These are phyloP conservation scores for Sarotherodon lohbergeri DNA, from an alignment of 2,113 vertebrate species.

Conservation along the genomic window DNA sequence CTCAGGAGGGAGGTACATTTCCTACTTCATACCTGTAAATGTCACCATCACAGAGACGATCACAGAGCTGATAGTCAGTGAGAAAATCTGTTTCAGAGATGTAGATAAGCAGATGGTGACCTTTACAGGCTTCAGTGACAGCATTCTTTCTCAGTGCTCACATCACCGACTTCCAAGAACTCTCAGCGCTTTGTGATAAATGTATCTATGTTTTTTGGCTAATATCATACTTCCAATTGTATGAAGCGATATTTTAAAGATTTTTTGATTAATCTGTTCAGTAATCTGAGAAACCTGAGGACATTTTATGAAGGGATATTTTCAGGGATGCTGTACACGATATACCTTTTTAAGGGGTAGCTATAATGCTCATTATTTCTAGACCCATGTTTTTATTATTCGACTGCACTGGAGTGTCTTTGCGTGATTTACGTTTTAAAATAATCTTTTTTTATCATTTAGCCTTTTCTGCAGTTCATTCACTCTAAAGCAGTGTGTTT, in stretches of 20 bases:
- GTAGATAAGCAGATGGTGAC: not conserved
- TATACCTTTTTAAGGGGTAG: not conserved
- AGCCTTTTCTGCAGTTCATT: not conserved
- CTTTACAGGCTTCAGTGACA: not conserved
- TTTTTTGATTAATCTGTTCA: not conserved
- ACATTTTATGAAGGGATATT: not conserved
- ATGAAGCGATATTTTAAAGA: not conserved
- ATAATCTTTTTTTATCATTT: not conserved
- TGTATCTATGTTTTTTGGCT: not conserved
- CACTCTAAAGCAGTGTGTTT: not conserved
- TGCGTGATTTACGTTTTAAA: not conserved
- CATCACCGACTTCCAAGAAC: not conserved
- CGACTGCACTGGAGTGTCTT: not conserved
- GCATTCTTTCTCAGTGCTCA: not conserved
- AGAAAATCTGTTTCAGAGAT: not conserved
- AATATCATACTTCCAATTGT: not conserved
- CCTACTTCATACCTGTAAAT: not conserved
- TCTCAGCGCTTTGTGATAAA: not conserved
- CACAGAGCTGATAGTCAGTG: not conserved
- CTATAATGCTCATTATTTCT: not conserved
- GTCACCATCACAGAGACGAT: not conserved
- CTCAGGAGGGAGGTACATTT: not conserved
- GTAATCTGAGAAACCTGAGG: not conserved
- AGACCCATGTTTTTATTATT: not conserved
- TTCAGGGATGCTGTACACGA: not conserved